Evolutionary conservation across 2,113 vertebrate genomes (phyloP).

Genomic region (Grantiella picta): DNA sequence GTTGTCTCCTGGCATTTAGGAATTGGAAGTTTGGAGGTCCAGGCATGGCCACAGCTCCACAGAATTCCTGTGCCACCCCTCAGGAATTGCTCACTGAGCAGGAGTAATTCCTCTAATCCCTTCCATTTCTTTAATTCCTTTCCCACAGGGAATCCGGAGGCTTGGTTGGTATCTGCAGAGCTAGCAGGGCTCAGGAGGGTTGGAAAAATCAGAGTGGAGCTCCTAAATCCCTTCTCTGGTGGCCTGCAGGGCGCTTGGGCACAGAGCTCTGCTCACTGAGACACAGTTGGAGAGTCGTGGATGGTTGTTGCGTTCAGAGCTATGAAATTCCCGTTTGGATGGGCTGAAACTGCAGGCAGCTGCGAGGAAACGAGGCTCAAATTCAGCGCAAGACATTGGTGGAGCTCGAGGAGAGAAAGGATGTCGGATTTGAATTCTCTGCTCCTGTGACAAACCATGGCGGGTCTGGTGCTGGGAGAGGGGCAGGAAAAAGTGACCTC

Average conservation of each 20-base stretch:
- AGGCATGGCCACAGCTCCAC: background rate
- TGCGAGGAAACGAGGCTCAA: background rate
- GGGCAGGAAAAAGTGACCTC: background rate
- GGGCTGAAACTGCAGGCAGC: background rate
- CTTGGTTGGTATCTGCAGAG: background rate
- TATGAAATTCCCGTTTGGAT: background rate
- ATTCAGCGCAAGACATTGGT: background rate
- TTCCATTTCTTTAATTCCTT: background rate
- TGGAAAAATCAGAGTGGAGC: background rate
- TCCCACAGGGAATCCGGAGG: background rate
- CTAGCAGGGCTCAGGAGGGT: background rate
- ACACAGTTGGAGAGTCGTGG: background rate
- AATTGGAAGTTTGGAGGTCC: background rate
- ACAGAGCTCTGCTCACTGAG: background rate
- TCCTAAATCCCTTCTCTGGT: background rate
- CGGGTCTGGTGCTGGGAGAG: background rate
- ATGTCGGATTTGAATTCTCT: fast-evolving
- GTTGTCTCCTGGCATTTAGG: background rate
- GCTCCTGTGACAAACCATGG: background rate
- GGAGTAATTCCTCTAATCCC: background rate
- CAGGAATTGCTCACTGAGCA: background rate
- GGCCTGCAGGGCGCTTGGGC: background rate
- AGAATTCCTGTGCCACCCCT: too few relatives aligned
- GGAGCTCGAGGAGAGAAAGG: background rate
- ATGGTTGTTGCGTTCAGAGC: background rate